Evolutionary conservation across 1,140 invertebrate species (phyloP), one percentile per base, ranked within the genome.

Genomic region (Achatina immaculata): DNA sequence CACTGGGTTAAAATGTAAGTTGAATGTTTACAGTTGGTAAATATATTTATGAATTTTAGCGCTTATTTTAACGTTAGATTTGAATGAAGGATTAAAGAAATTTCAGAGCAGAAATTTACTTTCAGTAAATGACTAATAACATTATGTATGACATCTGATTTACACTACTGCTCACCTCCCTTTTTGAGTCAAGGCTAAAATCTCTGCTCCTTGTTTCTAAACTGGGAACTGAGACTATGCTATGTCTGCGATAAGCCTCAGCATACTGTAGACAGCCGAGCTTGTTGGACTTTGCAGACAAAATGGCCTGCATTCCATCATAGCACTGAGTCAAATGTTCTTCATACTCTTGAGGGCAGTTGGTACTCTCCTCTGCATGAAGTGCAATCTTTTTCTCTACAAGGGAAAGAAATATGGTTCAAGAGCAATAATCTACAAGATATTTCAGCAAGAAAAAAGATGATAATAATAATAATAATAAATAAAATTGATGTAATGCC

Each of bases 231-330:
- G 84, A 83, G 0, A 86, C 86, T n/a, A 89, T 66, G 6, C 79
- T 65, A n/a, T 86, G 81, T 45, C 85, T 85, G 38, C 87, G 84
- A 51, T 85, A 86, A 21, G 84, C 85, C 81, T 90, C 90, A 0
- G 90, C 87, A 85, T 86, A 89, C 75, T 87, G 84, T 38, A 90
- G 82, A 79, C 85, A 86, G 38, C 87, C 87, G 16, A 89, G 84
- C 48, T 90, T 89, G 76, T 87, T 86, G 28, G 88, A 88, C 34
- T 89, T 82, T 34, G 86, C 86, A 36, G 84, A 79, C 0, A 90
- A 81, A 14, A 90, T 86, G 73, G 75, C 84, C 78, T 88, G 87
- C 72, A 89, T 88, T 0, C 87, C 89, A 81, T 88, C 87, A 78
- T 88, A 90, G 74, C 89, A 90, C 74, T 89, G 82, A 1, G 42